A percentile compares a stretch with the other conserved stretches of the same genome.
Evolutionary conservation across 2,888 invertebrate genomes (phyloP).

Genomic region (Gari tellinella): DNA sequence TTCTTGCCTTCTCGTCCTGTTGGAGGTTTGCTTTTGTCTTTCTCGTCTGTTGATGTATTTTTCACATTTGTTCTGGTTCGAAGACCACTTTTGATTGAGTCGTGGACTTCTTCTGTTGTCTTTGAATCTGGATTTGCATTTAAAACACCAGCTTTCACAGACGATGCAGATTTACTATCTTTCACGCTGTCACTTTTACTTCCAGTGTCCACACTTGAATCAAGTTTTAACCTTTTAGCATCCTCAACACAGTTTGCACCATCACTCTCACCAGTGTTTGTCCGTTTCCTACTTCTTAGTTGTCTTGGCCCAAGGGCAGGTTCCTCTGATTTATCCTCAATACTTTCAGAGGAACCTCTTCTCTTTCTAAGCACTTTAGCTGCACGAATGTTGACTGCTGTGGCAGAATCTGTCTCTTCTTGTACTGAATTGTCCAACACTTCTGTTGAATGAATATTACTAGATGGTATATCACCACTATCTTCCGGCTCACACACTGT

Average conservation of each 20-base stretch:
- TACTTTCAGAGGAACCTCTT: slow-evolving; percentile 35
- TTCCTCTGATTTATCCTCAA: slow-evolving; percentile 38
- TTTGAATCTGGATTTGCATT: slow-evolving; percentile 22
- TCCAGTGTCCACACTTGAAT: slow-evolving; percentile 27
- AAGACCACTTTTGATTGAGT: slow-evolving; percentile 61
- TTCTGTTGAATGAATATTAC: no score
- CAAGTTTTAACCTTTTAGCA: slow-evolving; percentile 48
- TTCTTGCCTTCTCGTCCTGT: slow-evolving; percentile 44
- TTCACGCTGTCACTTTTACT: slow-evolving; percentile 42
- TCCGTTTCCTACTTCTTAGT: slow-evolving; percentile 54
- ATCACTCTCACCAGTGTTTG: slow-evolving; percentile 54
- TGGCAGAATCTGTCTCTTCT: no score
- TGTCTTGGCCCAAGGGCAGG: slow-evolving; percentile 41
- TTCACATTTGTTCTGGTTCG: slow-evolving; percentile 62
- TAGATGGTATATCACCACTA: no score
- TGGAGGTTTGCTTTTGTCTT: slow-evolving; percentile 52
- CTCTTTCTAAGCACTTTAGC: slow-evolving; percentile 7
- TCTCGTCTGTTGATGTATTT: slow-evolving; percentile 43
- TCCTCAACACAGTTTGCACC: slow-evolving; percentile 35
- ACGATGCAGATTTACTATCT: slow-evolving; percentile 29
- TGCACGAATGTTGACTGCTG: neutral
- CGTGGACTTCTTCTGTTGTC: slow-evolving; percentile 21
- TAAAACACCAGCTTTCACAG: slow-evolving; percentile 32
- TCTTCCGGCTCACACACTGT: no score
- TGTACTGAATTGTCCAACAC: no score